Conservation (phyloP, 1,140 invertebrate genomes). For the Drosophila pruinosa region DNA sequence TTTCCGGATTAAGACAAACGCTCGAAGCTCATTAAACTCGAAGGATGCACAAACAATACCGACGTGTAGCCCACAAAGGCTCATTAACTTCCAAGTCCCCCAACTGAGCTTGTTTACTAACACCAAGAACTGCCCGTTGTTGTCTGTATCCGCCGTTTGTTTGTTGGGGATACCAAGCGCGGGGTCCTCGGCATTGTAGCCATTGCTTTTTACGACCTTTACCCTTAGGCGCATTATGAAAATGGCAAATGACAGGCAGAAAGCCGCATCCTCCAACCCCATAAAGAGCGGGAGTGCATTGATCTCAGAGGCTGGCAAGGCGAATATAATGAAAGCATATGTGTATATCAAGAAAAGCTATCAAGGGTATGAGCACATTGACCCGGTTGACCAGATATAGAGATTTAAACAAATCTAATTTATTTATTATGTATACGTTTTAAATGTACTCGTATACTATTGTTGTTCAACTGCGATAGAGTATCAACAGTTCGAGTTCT, state of each 20-base stretch:
- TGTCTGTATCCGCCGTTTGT: neutral
- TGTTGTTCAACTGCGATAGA: neutral
- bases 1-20: neutral
- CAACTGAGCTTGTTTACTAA: neutral
- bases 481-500: neutral
- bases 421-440: neutral
- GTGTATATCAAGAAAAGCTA: neutral
- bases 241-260: neutral
- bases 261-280: neutral
- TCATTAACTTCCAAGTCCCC: neutral
- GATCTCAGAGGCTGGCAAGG: neutral
- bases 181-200: neutral
- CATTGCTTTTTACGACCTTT: neutral
- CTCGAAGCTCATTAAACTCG: neutral
- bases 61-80: neutral
- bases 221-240: neutral
- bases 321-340: neutral
- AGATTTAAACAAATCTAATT: neutral
- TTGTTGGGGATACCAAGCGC: neutral
- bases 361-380: neutral
- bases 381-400: neutral
- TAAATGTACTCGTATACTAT: too few relatives aligned
- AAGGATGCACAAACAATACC: neutral
- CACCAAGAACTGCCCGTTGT: neutral
- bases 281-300: neutral